Percentiles rank a stretch among this genome's conserved stretches.
Conservation (phyloP, 2,113 vertebrate genomes). For the Scomber japonicus region DNA sequence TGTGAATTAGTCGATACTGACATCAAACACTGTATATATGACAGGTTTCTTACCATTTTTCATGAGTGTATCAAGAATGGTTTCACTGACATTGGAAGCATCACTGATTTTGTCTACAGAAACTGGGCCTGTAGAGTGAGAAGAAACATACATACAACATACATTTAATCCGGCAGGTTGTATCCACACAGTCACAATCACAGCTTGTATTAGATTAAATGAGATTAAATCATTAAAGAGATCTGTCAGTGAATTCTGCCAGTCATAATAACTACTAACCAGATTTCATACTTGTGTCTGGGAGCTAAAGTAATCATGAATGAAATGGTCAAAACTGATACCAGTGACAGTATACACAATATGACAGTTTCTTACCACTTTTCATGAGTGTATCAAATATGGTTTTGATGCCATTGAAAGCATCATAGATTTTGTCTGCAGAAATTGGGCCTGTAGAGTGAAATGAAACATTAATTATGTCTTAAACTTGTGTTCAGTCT, state of each 20-base stretch:
- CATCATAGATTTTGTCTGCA: neutral
- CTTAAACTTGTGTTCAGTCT: neutral
- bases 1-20: neutral
- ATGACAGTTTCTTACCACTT: conserved; percentile 1
- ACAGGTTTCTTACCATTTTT: conserved; percentile 81
- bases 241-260: neutral
- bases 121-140: conserved; percentile 54
- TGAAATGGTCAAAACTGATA: too few species aligned
- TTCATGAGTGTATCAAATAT: neutral
- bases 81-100: conserved; percentile 77
- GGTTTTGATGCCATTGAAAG: neutral
- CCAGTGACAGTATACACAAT: neutral
- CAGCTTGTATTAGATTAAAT: neutral
- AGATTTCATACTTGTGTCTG: too few species aligned
- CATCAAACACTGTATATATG: neutral
- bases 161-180: neutral
- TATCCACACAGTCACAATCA: neutral
- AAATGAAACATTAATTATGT: neutral
- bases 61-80: conserved; percentile 54
- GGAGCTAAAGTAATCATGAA: neutral
- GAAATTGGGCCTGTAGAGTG: neutral
- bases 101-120: conserved; percentile 84
- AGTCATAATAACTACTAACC: too few species aligned
- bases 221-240: too few species aligned
- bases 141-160: neutral